phyloP scores from a whole-genome alignment of 2,113 vertebrate species.

The Nipponia nippon region DNA sequence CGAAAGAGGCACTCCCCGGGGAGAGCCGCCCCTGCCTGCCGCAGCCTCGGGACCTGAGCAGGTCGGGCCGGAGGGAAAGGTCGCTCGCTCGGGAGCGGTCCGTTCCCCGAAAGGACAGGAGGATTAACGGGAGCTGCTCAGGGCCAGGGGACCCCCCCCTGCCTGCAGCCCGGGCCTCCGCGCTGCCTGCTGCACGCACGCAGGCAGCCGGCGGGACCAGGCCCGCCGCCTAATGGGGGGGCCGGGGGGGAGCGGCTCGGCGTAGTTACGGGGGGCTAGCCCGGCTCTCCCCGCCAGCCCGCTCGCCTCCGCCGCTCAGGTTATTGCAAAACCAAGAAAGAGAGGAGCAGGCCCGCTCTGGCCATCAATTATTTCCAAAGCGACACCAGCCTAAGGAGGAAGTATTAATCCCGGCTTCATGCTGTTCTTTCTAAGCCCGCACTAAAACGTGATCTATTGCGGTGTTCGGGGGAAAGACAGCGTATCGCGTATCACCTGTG shows the following conservation, averaged over 20 bases:
- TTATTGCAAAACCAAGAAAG: background rate
- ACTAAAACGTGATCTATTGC: background rate
- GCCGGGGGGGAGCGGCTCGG: background rate
- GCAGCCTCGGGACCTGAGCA: background rate
- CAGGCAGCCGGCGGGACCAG: background rate
- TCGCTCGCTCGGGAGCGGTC: background rate
- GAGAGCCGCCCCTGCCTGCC: background rate
- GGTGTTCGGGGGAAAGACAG: background rate
- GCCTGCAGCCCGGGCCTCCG: conserved; percentile 53
- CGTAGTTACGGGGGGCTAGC: background rate
- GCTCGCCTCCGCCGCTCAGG: background rate
- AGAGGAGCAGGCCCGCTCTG: background rate
- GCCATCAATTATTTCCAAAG: background rate
- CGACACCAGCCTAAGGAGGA: background rate
- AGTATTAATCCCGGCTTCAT: background rate
- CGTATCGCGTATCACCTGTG: background rate
- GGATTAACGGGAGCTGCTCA: conserved; percentile 51
- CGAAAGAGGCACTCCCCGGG: background rate
- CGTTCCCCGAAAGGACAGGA: conserved; percentile 15
- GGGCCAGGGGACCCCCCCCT: conserved; percentile 58
- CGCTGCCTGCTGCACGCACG: background rate
- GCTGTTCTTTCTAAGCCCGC: background rate
- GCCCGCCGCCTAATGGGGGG: too few relatives aligned
- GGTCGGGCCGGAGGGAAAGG: background rate
- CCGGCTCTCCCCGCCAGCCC: background rate